Conservation (phyloP, 2,888 invertebrate species). For the Biston betularia region DNA sequence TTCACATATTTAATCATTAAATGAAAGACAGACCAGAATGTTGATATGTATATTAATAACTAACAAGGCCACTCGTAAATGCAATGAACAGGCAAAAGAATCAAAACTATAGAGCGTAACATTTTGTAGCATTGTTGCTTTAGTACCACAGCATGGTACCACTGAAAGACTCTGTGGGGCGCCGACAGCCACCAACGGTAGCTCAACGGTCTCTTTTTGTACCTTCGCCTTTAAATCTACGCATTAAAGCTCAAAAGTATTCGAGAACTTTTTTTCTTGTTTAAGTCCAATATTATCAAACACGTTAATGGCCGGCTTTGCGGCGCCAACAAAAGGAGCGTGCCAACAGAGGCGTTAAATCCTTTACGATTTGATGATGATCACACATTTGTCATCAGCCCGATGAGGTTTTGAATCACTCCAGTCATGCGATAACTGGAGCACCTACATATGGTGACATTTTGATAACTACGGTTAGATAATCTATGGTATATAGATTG, state of each 20-base stretch:
- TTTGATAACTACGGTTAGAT: constrained; percentile 25
- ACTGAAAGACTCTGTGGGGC: constrained; percentile 76
- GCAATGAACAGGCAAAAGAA: constrained; percentile 51
- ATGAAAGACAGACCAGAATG: background rate
- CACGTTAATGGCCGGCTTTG: constrained; percentile 85
- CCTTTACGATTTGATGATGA: constrained; percentile 84
- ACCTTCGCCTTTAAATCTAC: constrained; percentile 46
- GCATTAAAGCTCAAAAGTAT: constrained; percentile 31
- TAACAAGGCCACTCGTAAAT: constrained; percentile 61
- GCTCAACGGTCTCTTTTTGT: constrained; percentile 81
- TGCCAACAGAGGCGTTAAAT: constrained; percentile 86
- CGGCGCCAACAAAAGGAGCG: constrained; percentile 83
- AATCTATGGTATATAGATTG: constrained; percentile 12
- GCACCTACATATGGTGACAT: constrained; percentile 49
- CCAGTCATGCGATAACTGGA: constrained; percentile 63
- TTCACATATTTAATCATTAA: background rate
- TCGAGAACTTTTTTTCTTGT: constrained; percentile 35
- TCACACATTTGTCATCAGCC: constrained; percentile 79
- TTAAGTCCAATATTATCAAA: constrained; percentile 78
- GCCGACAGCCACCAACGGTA: constrained; percentile 66
- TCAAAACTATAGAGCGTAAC: constrained; percentile 65
- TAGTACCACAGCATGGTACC: constrained; percentile 75
- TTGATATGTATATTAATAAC: background rate
- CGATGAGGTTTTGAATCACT: constrained; percentile 55
- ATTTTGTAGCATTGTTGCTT: constrained; percentile 65